Conservation (phyloP, 2,888 invertebrate species). For the Lutraria lutraria region DNA sequence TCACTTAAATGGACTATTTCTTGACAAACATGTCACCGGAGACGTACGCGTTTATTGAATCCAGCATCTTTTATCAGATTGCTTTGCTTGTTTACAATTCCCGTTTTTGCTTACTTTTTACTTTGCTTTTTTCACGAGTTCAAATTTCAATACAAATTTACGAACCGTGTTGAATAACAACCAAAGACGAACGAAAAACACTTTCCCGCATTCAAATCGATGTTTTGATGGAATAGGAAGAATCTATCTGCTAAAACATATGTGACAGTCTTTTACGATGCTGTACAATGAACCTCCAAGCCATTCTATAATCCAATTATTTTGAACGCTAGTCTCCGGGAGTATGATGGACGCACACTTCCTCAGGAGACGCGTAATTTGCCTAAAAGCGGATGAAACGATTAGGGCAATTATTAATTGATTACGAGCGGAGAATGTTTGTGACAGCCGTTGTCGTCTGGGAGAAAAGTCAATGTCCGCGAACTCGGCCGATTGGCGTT, state of each 20-base stretch:
- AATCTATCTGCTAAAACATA: background rate
- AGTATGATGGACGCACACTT: background rate
- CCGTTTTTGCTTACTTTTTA: too few relatives aligned
- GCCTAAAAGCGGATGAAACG: conserved; percentile 25
- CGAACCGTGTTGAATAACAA: too few relatives aligned
- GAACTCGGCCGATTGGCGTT: background rate
- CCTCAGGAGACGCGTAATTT: background rate
- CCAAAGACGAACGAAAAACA: too few relatives aligned
- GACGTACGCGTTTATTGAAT: too few relatives aligned
- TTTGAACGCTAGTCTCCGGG: background rate
- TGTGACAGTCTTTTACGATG: background rate
- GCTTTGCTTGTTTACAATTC: too few relatives aligned
- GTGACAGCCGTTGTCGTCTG: conserved; percentile 21
- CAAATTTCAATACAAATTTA: too few relatives aligned
- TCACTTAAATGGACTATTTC: too few relatives aligned
- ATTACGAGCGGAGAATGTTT: background rate
- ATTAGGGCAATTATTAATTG: background rate
- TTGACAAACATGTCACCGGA: too few relatives aligned
- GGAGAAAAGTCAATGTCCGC: conserved; percentile 6
- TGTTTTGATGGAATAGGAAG: background rate
- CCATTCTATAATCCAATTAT: background rate
- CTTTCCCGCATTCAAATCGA: background rate
- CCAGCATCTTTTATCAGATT: too few relatives aligned
- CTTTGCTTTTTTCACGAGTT: too few relatives aligned
- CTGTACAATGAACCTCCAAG: background rate